phyloP scores from a whole-genome alignment of 2,888 invertebrate genomes.

The Eurois occulta region DNA sequence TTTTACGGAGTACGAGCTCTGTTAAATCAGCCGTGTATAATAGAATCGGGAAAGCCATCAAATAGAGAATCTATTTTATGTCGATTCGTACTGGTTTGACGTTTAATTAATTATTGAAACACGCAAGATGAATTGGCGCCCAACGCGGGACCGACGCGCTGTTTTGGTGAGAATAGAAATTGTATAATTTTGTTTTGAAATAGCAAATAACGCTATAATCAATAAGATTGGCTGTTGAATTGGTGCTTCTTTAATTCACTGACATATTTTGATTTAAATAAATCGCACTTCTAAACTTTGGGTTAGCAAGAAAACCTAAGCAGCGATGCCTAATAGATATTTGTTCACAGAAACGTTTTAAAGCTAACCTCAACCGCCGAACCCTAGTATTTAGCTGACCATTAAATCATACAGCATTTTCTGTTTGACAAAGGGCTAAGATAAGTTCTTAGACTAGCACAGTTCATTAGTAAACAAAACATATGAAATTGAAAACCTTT shows the following conservation, averaged over 20 bases:
- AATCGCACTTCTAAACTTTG: neutral
- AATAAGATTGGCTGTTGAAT: neutral
- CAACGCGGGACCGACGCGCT: conserved; percentile 44
- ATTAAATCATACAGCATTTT: neutral
- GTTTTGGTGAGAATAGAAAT: conserved; percentile 39
- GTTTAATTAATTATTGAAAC: conserved; percentile 75
- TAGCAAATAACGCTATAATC: neutral
- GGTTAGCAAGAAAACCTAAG: neutral
- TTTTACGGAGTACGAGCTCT: conserved; percentile 26
- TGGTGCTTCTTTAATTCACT: neutral
- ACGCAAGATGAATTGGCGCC: conserved; percentile 69
- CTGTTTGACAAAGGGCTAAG: neutral
- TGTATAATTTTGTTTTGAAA: conserved; percentile 17
- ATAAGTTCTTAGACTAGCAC: neutral
- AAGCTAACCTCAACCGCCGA: neutral
- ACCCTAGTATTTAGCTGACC: neutral
- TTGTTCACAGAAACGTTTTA: neutral
- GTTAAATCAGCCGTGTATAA: conserved; percentile 54
- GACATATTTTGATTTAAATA: neutral
- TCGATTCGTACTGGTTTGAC: conserved; percentile 63
- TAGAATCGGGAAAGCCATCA: conserved; percentile 53
- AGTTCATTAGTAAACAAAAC: neutral
- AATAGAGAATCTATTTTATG: conserved; percentile 57
- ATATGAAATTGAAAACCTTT: conserved; percentile 10
- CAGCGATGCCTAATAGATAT: neutral